These are phyloP conservation scores for Lanius collurio DNA, from an alignment of 2,113 vertebrate genomes.

Conservation along the genomic window DNA sequence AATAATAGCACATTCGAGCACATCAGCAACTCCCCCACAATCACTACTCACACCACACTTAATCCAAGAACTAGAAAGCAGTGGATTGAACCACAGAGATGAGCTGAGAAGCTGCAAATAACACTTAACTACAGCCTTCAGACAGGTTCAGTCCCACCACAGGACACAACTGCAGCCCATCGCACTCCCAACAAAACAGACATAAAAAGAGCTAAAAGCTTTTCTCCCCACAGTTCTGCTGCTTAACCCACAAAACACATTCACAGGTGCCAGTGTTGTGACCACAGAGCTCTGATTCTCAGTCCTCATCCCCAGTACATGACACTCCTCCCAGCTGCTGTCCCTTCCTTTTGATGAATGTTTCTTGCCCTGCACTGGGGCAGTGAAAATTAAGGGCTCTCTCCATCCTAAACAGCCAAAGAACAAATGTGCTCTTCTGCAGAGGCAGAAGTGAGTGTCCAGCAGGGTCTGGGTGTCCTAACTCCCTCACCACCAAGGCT, in stretches of 20 bases:
- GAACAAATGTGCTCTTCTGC: neutral
- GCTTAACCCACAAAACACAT: neutral
- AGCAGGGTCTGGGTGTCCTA: neutral
- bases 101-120: neutral
- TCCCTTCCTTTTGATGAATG: neutral
- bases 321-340: neutral
- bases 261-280: neutral
- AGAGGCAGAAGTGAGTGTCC: neutral
- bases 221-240: neutral
- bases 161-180: neutral
- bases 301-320: neutral
- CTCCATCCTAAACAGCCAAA: neutral
- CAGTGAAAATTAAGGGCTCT: neutral
- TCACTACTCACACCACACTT: neutral
- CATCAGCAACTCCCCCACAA: neutral
- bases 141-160: neutral
- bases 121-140: neutral
- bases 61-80: neutral
- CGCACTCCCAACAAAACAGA: too few species aligned
- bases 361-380: neutral
- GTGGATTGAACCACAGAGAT: neutral
- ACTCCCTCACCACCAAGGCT: rapidly evolving
- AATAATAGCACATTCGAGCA: neutral
- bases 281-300: neutral
- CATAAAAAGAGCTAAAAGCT: neutral